Evolutionary conservation across 2,888 invertebrate genomes (phyloP).

Genomic region (Lissocephala sabroskyi): DNA sequence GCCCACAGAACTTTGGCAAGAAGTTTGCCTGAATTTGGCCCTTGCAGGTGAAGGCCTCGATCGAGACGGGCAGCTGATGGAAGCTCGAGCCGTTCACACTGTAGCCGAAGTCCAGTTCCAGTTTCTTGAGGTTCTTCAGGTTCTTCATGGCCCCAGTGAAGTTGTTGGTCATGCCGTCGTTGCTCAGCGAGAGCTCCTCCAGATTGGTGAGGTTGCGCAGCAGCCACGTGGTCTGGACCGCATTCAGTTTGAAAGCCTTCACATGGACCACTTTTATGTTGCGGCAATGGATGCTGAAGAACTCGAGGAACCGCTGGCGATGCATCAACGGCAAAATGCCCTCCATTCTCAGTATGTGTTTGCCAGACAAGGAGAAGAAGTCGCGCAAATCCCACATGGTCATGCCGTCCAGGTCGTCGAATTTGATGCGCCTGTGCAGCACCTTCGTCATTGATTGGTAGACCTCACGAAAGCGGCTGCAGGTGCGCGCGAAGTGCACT

Average conservation of each 20-base stretch:
- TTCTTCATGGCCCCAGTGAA: constrained; percentile 10
- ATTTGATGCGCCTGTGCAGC: constrained; percentile 19
- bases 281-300: constrained; percentile 17
- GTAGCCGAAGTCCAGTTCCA: constrained; percentile 23
- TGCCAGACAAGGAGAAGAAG: constrained; percentile 38
- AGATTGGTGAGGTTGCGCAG: constrained; percentile 17
- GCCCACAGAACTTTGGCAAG: background rate
- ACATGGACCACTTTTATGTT: constrained; percentile 16
- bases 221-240: constrained; percentile 7
- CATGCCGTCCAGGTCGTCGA: constrained; percentile 16
- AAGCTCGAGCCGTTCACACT: no score
- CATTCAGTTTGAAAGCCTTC: background rate
- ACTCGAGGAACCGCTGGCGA: constrained; percentile 11
- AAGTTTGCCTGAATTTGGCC: background rate
- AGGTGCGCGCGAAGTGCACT: constrained; percentile 39
- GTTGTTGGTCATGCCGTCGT: constrained; percentile 14
- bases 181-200: constrained; percentile 11
- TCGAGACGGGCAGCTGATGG: constrained; percentile 4
- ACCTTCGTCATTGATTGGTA: constrained; percentile 24
- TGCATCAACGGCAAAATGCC: constrained; percentile 20
- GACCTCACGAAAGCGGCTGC: constrained; percentile 34
- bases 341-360: constrained; percentile 7
- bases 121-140: constrained; percentile 17
- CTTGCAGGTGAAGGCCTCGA: constrained; percentile 19
- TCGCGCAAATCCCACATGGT: constrained; percentile 46